Percentiles rank a stretch among this genome's conserved stretches.
These are phyloP conservation scores for Cossypha niveicapilla DNA, from an alignment of 2,797 vertebrate genomes.

Conservation along the genomic window DNA sequence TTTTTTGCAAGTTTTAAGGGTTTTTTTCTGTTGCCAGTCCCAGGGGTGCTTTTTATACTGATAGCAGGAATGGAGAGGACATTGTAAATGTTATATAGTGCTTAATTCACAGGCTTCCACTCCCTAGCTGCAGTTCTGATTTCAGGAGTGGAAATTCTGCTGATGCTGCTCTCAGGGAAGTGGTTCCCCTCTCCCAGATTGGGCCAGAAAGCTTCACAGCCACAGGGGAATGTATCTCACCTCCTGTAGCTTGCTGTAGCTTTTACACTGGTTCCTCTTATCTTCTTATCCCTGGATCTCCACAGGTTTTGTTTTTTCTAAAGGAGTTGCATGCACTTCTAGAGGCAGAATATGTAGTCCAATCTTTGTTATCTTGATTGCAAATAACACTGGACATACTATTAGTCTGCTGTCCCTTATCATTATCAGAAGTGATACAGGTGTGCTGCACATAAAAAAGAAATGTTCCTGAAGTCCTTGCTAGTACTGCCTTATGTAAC, in stretches of 20 bases:
- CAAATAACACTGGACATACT: background rate
- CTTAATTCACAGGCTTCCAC: background rate
- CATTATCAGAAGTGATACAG: background rate
- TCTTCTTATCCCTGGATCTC: background rate
- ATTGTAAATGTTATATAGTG: background rate
- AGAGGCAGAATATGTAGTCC: background rate
- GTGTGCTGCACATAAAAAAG: background rate
- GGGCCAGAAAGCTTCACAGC: background rate
- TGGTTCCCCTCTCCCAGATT: background rate
- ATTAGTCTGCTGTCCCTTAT: background rate
- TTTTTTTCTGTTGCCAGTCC: background rate
- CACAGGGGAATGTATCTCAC: background rate
- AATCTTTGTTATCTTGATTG: background rate
- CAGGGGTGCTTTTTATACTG: background rate
- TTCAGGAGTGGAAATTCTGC: background rate
- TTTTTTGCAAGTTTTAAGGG: background rate
- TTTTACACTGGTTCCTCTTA: background rate
- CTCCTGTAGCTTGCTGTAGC: background rate
- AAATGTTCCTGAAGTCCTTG: background rate
- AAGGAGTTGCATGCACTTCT: background rate
- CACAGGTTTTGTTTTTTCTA: background rate
- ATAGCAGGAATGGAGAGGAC: background rate
- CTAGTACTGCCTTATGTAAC: background rate
- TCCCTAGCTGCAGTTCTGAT: background rate
- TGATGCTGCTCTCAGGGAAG: background rate